Evolutionary conservation across 1,140 invertebrate genomes (phyloP).

Genomic region (Drosophila ambigua): DNA sequence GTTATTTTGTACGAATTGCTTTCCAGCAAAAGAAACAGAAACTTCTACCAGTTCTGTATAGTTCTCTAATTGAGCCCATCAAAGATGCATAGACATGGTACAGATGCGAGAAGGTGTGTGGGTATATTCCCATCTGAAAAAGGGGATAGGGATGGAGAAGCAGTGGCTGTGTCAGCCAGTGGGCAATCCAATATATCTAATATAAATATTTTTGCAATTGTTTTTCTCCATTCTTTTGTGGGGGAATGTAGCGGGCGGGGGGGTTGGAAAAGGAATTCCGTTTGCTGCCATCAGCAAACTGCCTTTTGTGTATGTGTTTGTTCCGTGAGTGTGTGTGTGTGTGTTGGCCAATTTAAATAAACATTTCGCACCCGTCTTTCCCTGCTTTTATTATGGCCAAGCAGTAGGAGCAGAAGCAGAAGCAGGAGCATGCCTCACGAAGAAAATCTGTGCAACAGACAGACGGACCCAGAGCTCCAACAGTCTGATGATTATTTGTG

Average conservation of each 20-base stretch:
- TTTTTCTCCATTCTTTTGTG: conserved; percentile 47
- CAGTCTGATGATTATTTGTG: conserved; percentile 81
- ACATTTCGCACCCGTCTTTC: conserved; percentile 75
- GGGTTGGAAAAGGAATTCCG: conserved; percentile 70
- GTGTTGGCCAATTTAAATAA: conserved; percentile 79
- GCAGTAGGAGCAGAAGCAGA: conserved; percentile 14
- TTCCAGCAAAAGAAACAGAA: conserved; percentile 48
- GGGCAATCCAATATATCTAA: conserved; percentile 76
- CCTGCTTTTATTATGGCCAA: conserved; percentile 77
- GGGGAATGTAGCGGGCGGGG: background rate
- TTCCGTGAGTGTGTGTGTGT: conserved; percentile 39
- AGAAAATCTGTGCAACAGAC: conserved; percentile 73
- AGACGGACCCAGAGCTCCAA: conserved; percentile 57
- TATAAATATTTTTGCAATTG: conserved; percentile 81
- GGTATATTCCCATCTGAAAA: conserved; percentile 41
- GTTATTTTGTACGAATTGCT: conserved; percentile 58
- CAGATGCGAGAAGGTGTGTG: too few species aligned
- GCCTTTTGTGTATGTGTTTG: conserved; percentile 12
- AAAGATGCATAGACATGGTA: conserved; percentile 27
- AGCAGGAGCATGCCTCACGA: conserved; percentile 25
- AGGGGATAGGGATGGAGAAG: background rate
- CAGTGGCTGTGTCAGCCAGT: conserved; percentile 4
- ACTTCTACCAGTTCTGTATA: conserved; percentile 17
- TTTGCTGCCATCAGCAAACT: conserved; percentile 53
- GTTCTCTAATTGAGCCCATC: conserved; percentile 48